Evolutionary conservation across 2,888 invertebrate genomes (phyloP).

Genomic region (Baccha elongata): DNA sequence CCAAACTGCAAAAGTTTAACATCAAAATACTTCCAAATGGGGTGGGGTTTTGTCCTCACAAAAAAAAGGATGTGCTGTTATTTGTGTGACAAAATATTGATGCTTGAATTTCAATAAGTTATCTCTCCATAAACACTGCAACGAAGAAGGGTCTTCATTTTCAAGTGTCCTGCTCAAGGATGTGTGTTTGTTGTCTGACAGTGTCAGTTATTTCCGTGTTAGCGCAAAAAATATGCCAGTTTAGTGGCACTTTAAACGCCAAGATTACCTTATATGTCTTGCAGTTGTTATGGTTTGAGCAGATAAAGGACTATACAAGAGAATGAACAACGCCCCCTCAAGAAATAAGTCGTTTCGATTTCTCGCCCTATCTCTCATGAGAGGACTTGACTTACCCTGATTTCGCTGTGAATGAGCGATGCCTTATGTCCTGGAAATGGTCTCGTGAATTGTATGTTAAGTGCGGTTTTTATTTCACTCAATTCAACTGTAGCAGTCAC

Average conservation of each 20-base stretch:
- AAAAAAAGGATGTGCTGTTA: conserved; percentile 20
- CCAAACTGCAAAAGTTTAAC: neutral
- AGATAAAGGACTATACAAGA: conserved; percentile 63
- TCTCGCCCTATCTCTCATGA: conserved; percentile 17
- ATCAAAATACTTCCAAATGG: neutral
- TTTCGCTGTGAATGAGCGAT: conserved; percentile 25
- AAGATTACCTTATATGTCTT: conserved; percentile 62
- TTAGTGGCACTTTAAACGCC: conserved; percentile 65
- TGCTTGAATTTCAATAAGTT: conserved; percentile 70
- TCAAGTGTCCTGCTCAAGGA: conserved; percentile 66
- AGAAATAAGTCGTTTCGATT: conserved; percentile 36
- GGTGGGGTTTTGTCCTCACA: neutral
- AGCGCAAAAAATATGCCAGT: conserved; percentile 56
- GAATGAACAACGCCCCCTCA: conserved; percentile 63
- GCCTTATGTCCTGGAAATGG: conserved; percentile 61
- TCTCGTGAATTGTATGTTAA: conserved; percentile 67
- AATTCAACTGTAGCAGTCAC: conserved; percentile 57
- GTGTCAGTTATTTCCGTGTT: conserved; percentile 72
- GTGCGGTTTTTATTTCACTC: conserved; percentile 70
- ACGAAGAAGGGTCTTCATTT: conserved; percentile 4
- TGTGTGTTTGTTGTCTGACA: conserved; percentile 66
- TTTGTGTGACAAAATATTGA: conserved; percentile 69
- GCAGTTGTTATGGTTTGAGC: conserved; percentile 9
- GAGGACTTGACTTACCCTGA: neutral
- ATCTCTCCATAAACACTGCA: conserved; percentile 31